Conservation (phyloP, 1,140 invertebrate genomes). For the Hyphantria cunea region DNA sequence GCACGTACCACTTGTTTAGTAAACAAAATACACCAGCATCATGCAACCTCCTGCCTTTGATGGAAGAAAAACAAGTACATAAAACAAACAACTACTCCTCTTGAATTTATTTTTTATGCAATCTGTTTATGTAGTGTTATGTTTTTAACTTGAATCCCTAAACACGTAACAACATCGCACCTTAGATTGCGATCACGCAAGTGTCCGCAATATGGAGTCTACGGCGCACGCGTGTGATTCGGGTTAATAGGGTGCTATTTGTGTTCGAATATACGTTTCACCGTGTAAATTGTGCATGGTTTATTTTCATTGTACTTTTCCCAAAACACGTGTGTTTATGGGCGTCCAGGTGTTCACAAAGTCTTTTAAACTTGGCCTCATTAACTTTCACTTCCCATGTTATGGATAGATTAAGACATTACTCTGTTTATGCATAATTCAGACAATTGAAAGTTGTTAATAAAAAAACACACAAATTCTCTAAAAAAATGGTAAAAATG, state of each 20-base stretch:
- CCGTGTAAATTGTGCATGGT: slow-evolving; percentile 13
- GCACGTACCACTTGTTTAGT: slow-evolving; percentile 9
- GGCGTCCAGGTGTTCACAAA: slow-evolving; percentile 13
- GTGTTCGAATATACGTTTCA: slow-evolving; percentile 27
- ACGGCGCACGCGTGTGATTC: slow-evolving; percentile 33
- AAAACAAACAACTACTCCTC: background rate
- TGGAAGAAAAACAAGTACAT: slow-evolving; percentile 4
- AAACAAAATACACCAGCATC: slow-evolving; percentile 6
- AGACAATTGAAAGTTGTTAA: background rate
- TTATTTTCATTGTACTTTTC: slow-evolving; percentile 32
- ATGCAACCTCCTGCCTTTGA: background rate
- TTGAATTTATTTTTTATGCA: background rate
- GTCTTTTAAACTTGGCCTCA: slow-evolving; percentile 16
- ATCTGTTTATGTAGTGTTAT: background rate
- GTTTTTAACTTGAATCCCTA: slow-evolving; percentile 17
- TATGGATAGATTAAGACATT: slow-evolving; percentile 1
- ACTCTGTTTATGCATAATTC: background rate
- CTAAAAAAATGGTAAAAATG: no score
- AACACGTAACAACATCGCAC: slow-evolving; percentile 34
- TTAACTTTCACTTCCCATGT: slow-evolving; percentile 19
- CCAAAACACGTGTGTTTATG: slow-evolving; percentile 28
- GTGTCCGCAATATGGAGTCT: slow-evolving; percentile 26
- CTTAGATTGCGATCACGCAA: slow-evolving; percentile 29
- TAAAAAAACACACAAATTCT: no score
- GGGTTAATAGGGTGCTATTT: slow-evolving; percentile 51